A percentile compares a stretch with the other conserved stretches of the same genome.
Evolutionary conservation across 23 tunicate genomes (phyloP).

Genomic region (Clavelina lepadiformis): DNA sequence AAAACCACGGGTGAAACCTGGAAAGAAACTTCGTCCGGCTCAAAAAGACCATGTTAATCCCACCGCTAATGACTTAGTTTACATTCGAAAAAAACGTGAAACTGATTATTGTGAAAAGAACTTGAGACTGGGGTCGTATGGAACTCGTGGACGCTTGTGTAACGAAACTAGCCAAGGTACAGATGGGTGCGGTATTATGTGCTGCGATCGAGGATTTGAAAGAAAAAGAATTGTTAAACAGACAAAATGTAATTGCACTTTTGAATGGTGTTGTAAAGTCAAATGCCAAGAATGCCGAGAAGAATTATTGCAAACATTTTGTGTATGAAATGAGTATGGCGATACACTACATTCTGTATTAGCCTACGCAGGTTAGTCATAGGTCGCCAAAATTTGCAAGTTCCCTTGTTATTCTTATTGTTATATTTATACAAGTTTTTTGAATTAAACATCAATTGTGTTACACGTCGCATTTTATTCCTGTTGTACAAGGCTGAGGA

Average conservation of each 20-base stretch:
- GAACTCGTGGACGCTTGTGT: conserved; percentile 66
- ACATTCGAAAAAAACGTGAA: conserved; percentile 17
- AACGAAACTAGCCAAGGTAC: conserved; percentile 47
- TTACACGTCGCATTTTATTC: no score
- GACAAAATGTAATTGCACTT: conserved; percentile 54
- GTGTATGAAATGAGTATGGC: conserved; percentile 25
- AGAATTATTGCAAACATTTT: conserved; percentile 9
- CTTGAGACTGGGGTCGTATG: conserved; percentile 58
- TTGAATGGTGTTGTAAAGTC: conserved; percentile 70
- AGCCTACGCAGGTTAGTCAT: no score
- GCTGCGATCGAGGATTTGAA: conserved; percentile 50
- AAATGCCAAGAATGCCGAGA: conserved; percentile 51
- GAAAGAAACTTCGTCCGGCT: conserved; percentile 13
- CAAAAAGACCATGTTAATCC: conserved; percentile 18
- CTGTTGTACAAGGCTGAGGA: no score
- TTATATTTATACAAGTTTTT: no score
- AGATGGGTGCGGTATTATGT: conserved; percentile 64
- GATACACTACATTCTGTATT: no score
- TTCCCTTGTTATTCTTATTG: no score
- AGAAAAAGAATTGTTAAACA: background rate
- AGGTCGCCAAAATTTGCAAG: no score
- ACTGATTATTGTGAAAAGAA: conserved; percentile 53
- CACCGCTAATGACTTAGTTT: conserved; percentile 39
- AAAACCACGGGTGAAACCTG: conserved; percentile 19
- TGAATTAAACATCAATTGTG: no score